Base-by-base conservation (phyloP, 2,888 invertebrate species). In the Chamaedrilus cognettii region DNA sequence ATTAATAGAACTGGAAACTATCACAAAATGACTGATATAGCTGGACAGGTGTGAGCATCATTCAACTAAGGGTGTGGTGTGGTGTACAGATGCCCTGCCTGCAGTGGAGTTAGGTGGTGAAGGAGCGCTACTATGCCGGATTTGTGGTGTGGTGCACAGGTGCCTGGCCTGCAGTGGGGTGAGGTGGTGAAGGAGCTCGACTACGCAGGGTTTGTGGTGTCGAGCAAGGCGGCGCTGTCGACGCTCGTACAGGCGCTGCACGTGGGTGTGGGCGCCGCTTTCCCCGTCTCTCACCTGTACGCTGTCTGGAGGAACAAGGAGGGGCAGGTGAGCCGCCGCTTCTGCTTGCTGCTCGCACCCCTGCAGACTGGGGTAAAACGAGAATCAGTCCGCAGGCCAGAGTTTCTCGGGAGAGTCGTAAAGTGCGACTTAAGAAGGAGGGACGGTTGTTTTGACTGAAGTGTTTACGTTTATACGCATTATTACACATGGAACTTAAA, bases 261-360 rank as follows among this genome's bases (percentile, higher is more conserved):
- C 70, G 85, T 91, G 68, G 95, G 94, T 5, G 76, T 83, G 2
- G 69, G 66, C 26, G 62, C 26, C 80, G 73, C 77, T 33, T 86
- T 86, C 75, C 97, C 97, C 0, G 90, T 96, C 30, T 94, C 96
- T 80, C 71, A 75, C 50, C 72, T 83, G 57, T 97, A 94, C 84
- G 89, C 93, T 56, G 89, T 90, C 71, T 99, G 98, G 98, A 91
- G 91, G 68, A 94, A 96, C 84, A 87, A 92, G 30, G 96, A 97
- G 81, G 94, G 95, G 56, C 96, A 88, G 83, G 85, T 86, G 75
- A 71, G 50, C 50, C 49, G 23, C 30, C 28, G 3, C 33, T 30
- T 3, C 33, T 26, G n/a, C n/a, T n/a, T n/a, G n/a, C n/a, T n/a
- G n/a, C n/a, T n/a, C n/a, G n/a, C n/a, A n/a, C n/a, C n/a, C n/a